These are phyloP conservation scores for Platalea minor DNA, from an alignment of 2,797 vertebrate species.

Conservation along the genomic window DNA sequence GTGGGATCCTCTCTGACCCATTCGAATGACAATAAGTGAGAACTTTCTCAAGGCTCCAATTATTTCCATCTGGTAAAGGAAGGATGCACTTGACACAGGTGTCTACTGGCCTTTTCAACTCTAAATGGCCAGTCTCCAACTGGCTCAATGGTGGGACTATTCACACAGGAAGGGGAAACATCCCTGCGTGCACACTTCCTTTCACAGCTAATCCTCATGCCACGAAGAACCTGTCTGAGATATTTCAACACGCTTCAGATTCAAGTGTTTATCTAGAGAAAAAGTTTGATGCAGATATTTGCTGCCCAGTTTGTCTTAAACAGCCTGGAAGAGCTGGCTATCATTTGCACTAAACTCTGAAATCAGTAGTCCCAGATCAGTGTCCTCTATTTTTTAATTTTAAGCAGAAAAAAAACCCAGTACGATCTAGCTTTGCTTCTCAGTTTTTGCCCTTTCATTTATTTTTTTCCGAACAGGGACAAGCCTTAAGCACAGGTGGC, in stretches of 20 bases:
- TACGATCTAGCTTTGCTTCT: background rate
- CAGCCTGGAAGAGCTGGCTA: background rate
- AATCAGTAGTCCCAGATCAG: background rate
- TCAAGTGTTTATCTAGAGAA: background rate
- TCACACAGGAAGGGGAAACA: slow-evolving; percentile 3
- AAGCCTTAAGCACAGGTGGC: slow-evolving; percentile 36
- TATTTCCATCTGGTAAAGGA: slow-evolving; percentile 35
- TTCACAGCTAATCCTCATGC: background rate
- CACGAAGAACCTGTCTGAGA: background rate
- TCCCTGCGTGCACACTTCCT: background rate
- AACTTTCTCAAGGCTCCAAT: slow-evolving; percentile 7
- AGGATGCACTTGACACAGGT: slow-evolving; percentile 52
- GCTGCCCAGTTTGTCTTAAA: background rate
- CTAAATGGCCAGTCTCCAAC: slow-evolving; percentile 28
- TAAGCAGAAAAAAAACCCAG: background rate
- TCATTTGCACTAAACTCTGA: background rate
- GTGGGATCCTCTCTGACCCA: background rate
- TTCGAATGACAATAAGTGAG: background rate
- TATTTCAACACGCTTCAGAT: background rate
- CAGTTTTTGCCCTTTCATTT: background rate
- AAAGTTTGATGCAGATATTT: background rate
- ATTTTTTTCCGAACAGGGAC: background rate
- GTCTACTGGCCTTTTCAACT: slow-evolving; percentile 45
- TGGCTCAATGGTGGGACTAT: background rate
- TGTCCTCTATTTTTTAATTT: background rate